Percentiles rank a stretch among this genome's conserved stretches.
Evolutionary conservation across 2,113 vertebrate genomes (phyloP).

Genomic region (Callipepla squamata): DNA sequence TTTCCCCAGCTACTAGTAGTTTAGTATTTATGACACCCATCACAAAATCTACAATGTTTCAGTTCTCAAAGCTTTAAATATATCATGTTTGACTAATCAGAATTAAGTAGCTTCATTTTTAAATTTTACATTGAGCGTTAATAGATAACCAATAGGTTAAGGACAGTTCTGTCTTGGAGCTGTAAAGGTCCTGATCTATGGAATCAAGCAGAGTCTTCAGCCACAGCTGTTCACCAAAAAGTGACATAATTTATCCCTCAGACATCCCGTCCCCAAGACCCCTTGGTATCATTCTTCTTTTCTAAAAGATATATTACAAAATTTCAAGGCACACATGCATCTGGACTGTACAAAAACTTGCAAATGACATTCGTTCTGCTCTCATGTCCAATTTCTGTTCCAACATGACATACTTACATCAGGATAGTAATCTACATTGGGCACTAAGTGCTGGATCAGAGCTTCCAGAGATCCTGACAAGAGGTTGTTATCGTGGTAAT

Average conservation of each 20-base stretch:
- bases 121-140: neutral
- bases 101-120: neutral
- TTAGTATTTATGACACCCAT: neutral
- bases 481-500: conserved; percentile 91
- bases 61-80: neutral
- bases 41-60: neutral
- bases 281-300: neutral
- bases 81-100: neutral
- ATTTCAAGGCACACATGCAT: neutral
- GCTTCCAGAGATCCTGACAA: conserved; percentile 93
- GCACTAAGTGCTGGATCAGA: conserved; percentile 92
- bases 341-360: neutral
- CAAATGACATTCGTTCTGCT: neutral
- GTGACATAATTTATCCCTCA: neutral
- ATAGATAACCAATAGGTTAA: neutral
- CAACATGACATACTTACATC: conserved; percentile 83
- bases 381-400: neutral
- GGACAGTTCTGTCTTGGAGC: neutral
- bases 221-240: neutral
- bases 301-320: neutral
- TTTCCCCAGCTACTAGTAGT: neutral
- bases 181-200: neutral
- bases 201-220: neutral
- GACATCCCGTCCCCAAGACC: neutral
- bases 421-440: conserved; percentile 90